Evolutionary conservation across 2,888 invertebrate species (phyloP).

Genomic region (Phytoseiulus persimilis): DNA sequence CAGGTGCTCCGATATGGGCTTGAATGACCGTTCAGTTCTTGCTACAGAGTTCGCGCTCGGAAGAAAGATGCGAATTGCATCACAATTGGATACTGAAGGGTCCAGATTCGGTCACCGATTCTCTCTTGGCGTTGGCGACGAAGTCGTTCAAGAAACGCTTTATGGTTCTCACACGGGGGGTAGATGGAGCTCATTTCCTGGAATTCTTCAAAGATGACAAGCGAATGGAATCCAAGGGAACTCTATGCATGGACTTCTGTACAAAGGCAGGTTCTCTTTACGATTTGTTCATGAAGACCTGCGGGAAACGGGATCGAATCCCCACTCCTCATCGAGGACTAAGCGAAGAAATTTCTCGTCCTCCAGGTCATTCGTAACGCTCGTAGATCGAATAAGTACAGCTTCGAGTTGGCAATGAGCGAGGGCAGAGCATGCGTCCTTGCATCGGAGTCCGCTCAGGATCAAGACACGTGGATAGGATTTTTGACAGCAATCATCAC

Average conservation of each 20-base stretch:
- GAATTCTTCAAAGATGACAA: conserved; percentile 88
- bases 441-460: conserved; percentile 75
- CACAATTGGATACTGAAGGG: conserved; percentile 84
- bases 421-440: conserved; percentile 75
- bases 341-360: background rate
- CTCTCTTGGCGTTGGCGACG: conserved; percentile 83
- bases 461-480: conserved; percentile 71
- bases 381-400: conserved; percentile 55
- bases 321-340: background rate
- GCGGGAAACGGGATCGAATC: conserved; percentile 13
- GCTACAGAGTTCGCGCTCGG: conserved; percentile 16
- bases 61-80: conserved; percentile 60
- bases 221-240: conserved; percentile 78
- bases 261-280: conserved; percentile 60
- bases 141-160: conserved; percentile 84
- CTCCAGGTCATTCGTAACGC: conserved; percentile 12
- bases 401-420: conserved; percentile 79
- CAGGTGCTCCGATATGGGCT: too few species aligned
- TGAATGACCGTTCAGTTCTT: too few species aligned
- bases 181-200: conserved; percentile 79
- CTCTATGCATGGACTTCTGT: conserved; percentile 87
- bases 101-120: conserved; percentile 77
- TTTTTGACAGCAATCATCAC: conserved; percentile 74
- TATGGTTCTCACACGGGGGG: conserved; percentile 78
- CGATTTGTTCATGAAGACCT: background rate